Evolutionary conservation across 2,797 vertebrate genomes (phyloP), one percentile per base, ranked within the genome.

Genomic region (Acrossocheilus fasciatus): DNA sequence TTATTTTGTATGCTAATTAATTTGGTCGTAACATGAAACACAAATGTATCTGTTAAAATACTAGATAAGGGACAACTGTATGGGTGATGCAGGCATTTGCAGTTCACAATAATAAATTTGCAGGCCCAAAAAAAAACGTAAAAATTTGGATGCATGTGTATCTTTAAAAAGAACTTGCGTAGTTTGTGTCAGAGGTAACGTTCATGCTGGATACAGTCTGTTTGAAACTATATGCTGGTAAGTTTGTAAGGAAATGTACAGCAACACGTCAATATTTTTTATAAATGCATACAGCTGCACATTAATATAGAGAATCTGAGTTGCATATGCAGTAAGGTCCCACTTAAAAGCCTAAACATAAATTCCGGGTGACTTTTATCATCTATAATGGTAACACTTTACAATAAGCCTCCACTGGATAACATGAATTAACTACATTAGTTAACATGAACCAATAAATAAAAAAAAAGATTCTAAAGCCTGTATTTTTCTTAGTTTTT

Each of bases 1-100:
- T 87, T 89, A 45, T 47, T 76, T 86, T 87, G 79, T 57, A 54
- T 62, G 39, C 41, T 64, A 79, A 36, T 14, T 2, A 0, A 75
- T 34, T n/a, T 30, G 26, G 1, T 7, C 1, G 2, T 11, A 68
- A 45, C 54, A 62, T 30, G 62, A 26, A 12, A 26, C 45, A 20
- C 73, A 20, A 52, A 34, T 34, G 17, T 39, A 2, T 41, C 36
- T 30, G 14, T 26, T 45, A 10, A 39, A 39, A 15, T 57, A 57
- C 34, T 64, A 12, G 3, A 26, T 12, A 26, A 43, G 36, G 39
- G 30, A 50, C 0, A 4, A 11, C 47, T 36, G 23, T 81, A 39
- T 2, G 0, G 26, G n/a, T 2, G 10, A 69, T 36, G 45, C 7
- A 2, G n/a, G 30, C 34, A 23, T 52, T 68, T 70, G 20, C 30